These are phyloP conservation scores for Campylorhamphus procurvoides DNA, from an alignment of 2,113 vertebrate genomes.

Conservation along the genomic window DNA sequence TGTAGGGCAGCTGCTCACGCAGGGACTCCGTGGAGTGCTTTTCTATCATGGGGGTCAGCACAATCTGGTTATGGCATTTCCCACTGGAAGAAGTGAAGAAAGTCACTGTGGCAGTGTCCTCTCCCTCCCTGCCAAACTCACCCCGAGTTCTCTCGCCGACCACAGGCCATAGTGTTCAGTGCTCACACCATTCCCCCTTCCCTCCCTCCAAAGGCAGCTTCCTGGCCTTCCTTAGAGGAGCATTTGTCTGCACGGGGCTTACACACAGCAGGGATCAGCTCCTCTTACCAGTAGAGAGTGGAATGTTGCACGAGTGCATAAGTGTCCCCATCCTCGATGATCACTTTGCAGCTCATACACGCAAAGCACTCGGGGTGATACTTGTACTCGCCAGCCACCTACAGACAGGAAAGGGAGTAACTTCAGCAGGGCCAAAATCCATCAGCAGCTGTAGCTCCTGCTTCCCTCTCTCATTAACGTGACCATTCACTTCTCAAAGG, in stretches of 20 bases:
- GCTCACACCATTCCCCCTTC: neutral
- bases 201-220: neutral
- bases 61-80: conserved; percentile 92
- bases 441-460: neutral
- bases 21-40: conserved; percentile 86
- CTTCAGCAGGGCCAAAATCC: neutral
- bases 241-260: neutral
- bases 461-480: neutral
- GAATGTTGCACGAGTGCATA: conserved; percentile 92
- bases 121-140: neutral
- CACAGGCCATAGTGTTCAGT: neutral
- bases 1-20: conserved; percentile 90
- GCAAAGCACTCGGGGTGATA: conserved; percentile 97
- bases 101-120: neutral
- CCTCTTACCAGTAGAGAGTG: conserved; percentile 91
- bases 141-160: neutral
- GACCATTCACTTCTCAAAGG: neutral
- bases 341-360: conserved; percentile 93
- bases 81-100: conserved; percentile 76
- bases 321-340: conserved; percentile 92
- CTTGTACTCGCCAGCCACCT: conserved; percentile 97
- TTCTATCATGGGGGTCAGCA: conserved; percentile 92
- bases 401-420: conserved; percentile 59
- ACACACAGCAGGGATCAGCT: neutral
- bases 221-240: neutral